Percentiles rank a stretch among this genome's conserved stretches.
Conservation (phyloP, 35 echinoderm and acorn worm species). For the Ptychodera flava region DNA sequence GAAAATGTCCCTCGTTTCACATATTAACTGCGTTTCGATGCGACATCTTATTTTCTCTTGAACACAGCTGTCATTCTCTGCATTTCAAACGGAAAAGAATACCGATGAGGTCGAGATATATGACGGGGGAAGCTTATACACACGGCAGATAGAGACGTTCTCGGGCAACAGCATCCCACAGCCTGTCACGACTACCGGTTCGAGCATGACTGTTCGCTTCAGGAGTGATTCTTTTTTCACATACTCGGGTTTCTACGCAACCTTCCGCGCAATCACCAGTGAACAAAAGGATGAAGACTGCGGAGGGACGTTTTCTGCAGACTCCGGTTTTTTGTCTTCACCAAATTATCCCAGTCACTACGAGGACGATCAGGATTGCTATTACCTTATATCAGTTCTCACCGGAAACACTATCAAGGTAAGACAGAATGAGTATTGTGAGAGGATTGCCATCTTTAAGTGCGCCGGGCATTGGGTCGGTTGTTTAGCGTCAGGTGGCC, state of each 20-base stretch:
- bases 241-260: background rate
- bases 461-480: background rate
- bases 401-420: too few relatives aligned
- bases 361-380: background rate
- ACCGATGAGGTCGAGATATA: background rate
- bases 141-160: background rate
- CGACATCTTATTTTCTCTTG: background rate
- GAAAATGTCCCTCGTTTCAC: too few relatives aligned
- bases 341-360: background rate
- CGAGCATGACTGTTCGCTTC: background rate
- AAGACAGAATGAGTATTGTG: background rate
- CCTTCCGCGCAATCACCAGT: background rate
- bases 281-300: background rate
- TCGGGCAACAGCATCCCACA: background rate
- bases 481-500: background rate
- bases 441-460: background rate
- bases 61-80: background rate
- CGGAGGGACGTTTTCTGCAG: background rate
- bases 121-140: background rate
- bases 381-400: background rate
- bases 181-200: background rate
- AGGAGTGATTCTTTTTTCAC: background rate
- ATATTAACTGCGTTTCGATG: too few relatives aligned
- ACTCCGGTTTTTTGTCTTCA: background rate
- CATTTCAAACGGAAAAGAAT: background rate